A percentile compares a stretch with the other conserved stretches of the same genome.
Conservation (phyloP, 2,113 vertebrate genomes). For the Dasyprocta punctata region DNA sequence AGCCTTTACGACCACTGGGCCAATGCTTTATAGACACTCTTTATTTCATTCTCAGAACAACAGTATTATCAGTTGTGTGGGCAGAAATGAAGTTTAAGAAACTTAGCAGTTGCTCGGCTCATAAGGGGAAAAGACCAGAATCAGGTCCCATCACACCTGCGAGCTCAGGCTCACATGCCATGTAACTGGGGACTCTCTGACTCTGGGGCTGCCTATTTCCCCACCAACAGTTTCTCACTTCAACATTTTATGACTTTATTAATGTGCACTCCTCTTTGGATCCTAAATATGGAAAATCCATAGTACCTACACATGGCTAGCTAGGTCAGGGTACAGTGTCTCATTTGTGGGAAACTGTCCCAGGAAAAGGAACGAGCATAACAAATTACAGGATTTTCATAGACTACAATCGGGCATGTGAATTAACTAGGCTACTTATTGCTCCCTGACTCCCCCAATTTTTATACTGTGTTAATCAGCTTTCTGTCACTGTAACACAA, state of each 20-base stretch:
- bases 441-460: not conserved
- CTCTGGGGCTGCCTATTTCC: no score
- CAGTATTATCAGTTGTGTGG: not conserved
- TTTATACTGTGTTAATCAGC: not conserved
- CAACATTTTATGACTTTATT: not conserved
- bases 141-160: not conserved
- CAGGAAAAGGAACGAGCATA: not conserved
- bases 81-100: not conserved
- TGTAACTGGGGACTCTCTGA: not conserved
- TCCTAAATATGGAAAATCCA: not conserved
- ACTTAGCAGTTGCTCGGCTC: not conserved
- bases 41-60: not conserved
- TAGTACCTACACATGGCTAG: not conserved
- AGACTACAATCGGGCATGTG: not conserved
- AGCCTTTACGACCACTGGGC: not conserved
- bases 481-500: not conserved
- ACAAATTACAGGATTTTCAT: not conserved
- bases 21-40: not conserved
- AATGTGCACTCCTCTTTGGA: not conserved
- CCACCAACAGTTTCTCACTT: not conserved
- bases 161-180: not conserved
- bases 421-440: not conserved
- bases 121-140: not conserved
- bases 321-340: fast-evolving
- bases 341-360: not conserved